Conservation (phyloP, 2,113 vertebrate species). For the Corythaeola cristata region DNA sequence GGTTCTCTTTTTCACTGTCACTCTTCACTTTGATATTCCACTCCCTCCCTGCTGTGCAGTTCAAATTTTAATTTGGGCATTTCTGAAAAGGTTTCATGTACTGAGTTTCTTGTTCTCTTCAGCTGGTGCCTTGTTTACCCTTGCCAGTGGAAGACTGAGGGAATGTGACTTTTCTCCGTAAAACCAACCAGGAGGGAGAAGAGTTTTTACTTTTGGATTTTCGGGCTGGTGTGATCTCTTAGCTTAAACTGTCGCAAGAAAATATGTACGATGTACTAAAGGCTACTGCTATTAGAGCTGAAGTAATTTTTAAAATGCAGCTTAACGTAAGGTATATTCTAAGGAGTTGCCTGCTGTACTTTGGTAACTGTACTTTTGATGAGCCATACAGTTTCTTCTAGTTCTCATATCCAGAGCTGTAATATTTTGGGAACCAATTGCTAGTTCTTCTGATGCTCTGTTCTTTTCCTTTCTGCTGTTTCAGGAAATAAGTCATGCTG, state of each 20-base stretch:
- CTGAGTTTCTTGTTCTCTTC: background rate
- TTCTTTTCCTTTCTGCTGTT: background rate
- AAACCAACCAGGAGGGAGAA: background rate
- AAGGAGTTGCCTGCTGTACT: background rate
- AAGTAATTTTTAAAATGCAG: background rate
- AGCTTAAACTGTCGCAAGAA: background rate
- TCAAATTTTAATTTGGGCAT: background rate
- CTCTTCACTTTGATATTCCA: background rate
- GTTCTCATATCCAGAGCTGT: background rate
- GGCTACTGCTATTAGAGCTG: background rate
- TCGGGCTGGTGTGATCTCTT: background rate
- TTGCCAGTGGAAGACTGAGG: background rate
- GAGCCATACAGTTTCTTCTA: background rate
- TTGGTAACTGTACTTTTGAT: background rate
- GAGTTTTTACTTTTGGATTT: background rate
- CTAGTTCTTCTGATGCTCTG: background rate
- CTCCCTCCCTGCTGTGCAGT: rapidly evolving
- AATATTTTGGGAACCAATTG: background rate
- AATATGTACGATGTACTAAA: background rate
- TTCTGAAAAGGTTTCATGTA: background rate
- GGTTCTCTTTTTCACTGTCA: background rate
- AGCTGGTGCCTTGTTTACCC: background rate
- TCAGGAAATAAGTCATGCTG: background rate
- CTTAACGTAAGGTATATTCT: background rate
- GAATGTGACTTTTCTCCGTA: background rate